Base-by-base conservation (phyloP, 2,113 vertebrate species). In the Heloderma charlesbogerti region DNA sequence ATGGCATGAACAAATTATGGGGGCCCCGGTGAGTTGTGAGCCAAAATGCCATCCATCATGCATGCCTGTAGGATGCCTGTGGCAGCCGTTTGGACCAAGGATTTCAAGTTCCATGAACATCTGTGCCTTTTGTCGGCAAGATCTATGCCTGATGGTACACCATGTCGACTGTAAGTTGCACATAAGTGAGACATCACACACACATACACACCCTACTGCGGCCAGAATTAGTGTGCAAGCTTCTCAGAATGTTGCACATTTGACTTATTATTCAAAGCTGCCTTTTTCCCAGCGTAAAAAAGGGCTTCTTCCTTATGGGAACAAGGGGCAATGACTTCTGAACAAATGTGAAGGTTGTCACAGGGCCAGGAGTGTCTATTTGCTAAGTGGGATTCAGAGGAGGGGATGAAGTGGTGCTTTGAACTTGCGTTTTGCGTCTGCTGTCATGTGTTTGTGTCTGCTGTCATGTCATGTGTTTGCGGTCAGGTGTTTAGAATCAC, bases 21-120 rank as follows among this genome's bases (percentile, higher is more conserved):
- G 92, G 90, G 9, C 86, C 91, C 92, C 85, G 83, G 91, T 92
- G 95, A 96, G 94, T 94, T 95, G 94, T 96, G 92, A 93, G 88
- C 92, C 79, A 89, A 90, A 72, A 81, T 89, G 91, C 90, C 90
- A 95, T 94, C 95, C 92, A 94, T 91, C 92, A 83, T 88, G 92
- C 34, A 45, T 93, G 74, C 91, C 93, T 92, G 75, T 0, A 51
- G 69, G 92, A 91, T 94, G 94, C 82, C 92, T 93, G 87, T 94
- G 93, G 90, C 94, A 94, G 91, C 67, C 67, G 2, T 90, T 94
- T 95, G 94, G 93, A 93, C 92, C 7, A 94, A 93, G 88, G 93
- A 88, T 93, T 95, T 92, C 75, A 27, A 90, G 91, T 92, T 94
- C 78, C 95, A 93, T 89, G 92, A 90, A 90, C 84, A 90, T 94